These are phyloP conservation scores for Cheilosia urbana DNA, from an alignment of 2,888 invertebrate species.

Conservation along the genomic window DNA sequence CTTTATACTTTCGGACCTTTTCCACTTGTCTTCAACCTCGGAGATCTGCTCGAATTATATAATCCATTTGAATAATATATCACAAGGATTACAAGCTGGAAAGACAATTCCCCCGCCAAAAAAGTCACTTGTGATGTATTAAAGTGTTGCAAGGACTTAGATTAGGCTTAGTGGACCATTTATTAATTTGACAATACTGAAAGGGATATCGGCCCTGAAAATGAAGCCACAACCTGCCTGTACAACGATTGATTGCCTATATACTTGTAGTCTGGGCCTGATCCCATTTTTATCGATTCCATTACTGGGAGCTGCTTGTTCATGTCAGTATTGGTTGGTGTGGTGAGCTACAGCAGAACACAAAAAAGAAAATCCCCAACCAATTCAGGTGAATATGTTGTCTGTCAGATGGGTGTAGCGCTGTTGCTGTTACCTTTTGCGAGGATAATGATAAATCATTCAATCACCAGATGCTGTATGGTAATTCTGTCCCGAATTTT, in stretches of 20 bases:
- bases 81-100: conserved; percentile 34
- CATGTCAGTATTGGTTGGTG: neutral
- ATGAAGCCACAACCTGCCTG: conserved; percentile 2
- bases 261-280: neutral
- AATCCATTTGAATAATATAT: conserved; percentile 63
- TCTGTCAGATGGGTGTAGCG: conserved; percentile 28
- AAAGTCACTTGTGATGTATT: conserved; percentile 27
- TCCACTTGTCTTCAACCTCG: neutral
- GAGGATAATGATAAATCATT: conserved; percentile 69
- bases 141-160: conserved; percentile 42
- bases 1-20: conserved; percentile 23
- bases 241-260: conserved; percentile 27
- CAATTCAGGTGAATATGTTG: conserved; percentile 58
- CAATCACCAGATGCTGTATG: conserved; percentile 65
- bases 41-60: conserved; percentile 29
- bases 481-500: conserved; percentile 33
- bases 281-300: conserved; percentile 45
- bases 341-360: neutral
- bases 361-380: conserved; percentile 18
- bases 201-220: conserved; percentile 23
- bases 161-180: conserved; percentile 49
- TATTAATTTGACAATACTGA: conserved; percentile 64
- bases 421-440: conserved; percentile 55
- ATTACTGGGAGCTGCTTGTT: conserved; percentile 14
- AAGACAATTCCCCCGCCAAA: neutral